Conservation (phyloP, 2,888 invertebrate species). For the Aphrophora alni region DNA sequence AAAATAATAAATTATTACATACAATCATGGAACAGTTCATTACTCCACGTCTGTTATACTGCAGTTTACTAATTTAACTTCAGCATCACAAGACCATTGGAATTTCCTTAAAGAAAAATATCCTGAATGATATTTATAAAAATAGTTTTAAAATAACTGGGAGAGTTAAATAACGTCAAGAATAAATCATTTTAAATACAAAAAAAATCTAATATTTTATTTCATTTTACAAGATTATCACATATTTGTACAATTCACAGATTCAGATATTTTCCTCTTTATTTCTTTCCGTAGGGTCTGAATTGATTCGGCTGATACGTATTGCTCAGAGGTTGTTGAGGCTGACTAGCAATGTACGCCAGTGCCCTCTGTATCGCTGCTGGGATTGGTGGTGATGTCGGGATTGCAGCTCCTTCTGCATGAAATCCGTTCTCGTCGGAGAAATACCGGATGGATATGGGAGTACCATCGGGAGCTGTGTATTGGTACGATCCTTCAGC, state of each 20-base stretch:
- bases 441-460: conserved; percentile 67
- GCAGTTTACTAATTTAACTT: too few species aligned
- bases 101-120: too few species aligned
- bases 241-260: not conserved
- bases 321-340: conserved; percentile 3
- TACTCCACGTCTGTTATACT: too few species aligned
- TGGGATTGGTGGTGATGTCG: conserved; percentile 83
- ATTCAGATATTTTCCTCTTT: not conserved
- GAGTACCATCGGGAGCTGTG: conserved; percentile 70
- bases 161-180: too few species aligned
- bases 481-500: conserved; percentile 67
- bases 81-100: too few species aligned
- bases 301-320: not conserved
- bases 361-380: conserved; percentile 73
- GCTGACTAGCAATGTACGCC: conserved; percentile 66
- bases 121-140: too few species aligned
- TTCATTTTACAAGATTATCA: not conserved
- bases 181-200: too few species aligned
- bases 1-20: too few species aligned
- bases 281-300: not conserved
- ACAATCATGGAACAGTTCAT: too few species aligned
- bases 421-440: conserved; percentile 67
- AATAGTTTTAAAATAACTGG: too few species aligned
- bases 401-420: conserved; percentile 72
- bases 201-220: not conserved